Conservation (phyloP, 2,888 invertebrate species). For the Syritta pipiens region DNA sequence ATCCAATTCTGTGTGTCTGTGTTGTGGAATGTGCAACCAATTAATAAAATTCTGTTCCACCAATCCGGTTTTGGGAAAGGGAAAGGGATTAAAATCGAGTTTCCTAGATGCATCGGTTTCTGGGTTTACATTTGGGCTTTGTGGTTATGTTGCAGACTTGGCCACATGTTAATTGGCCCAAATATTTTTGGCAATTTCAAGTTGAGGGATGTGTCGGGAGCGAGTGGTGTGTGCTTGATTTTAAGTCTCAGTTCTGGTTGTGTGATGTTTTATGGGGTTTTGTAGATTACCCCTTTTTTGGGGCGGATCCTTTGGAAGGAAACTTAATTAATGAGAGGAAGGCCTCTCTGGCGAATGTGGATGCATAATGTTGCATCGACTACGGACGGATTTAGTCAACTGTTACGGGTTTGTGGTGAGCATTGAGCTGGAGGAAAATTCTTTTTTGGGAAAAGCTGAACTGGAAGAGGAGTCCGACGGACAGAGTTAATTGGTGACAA, state of each 20-base stretch:
- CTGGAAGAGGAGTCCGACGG: no score
- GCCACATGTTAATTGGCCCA: conserved; percentile 26
- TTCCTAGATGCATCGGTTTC: neutral
- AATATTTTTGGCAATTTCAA: conserved; percentile 15
- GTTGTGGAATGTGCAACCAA: conserved; percentile 6
- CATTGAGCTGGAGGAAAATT: no score
- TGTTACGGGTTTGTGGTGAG: no score
- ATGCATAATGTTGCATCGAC: no score
- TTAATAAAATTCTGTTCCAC: conserved; percentile 38
- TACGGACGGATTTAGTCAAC: no score
- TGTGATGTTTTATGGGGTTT: neutral
- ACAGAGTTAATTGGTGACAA: no score
- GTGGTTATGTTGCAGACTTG: conserved; percentile 12
- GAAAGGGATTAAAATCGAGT: conserved; percentile 16
- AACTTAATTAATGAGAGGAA: no score
- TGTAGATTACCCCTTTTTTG: neutral
- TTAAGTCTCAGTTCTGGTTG: neutral
- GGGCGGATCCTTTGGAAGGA: no score
- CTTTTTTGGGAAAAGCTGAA: no score
- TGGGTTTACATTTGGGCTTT: conserved; percentile 14
- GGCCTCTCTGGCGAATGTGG: no score
- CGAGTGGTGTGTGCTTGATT: neutral
- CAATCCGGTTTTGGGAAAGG: neutral
- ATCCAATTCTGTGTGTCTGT: no score
- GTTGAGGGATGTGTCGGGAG: neutral